Conservation (phyloP, 2,797 vertebrate genomes). For the Calcarius lapponicus region DNA sequence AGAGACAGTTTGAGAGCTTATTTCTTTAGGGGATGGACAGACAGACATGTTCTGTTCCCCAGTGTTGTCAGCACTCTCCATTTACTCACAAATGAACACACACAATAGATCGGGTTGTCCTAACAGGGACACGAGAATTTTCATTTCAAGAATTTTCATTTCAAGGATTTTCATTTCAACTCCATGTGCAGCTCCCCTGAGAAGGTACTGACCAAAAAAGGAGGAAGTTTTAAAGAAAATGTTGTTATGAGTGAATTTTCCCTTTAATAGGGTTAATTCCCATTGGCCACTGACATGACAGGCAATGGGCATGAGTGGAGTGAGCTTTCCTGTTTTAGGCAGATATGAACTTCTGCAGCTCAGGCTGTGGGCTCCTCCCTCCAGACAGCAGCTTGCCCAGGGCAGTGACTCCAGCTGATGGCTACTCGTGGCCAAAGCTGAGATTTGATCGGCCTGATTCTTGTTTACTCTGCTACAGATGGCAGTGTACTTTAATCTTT, state of each 20-base stretch:
- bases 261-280: background rate
- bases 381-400: background rate
- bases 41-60: background rate
- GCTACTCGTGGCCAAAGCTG: background rate
- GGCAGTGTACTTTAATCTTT: background rate
- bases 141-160: background rate
- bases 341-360: background rate
- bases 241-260: background rate
- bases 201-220: background rate
- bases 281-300: accelerated
- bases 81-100: background rate
- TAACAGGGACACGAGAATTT: background rate
- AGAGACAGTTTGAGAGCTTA: background rate
- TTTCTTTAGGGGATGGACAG: background rate
- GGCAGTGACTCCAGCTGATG: background rate
- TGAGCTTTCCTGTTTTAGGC: background rate
- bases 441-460: background rate
- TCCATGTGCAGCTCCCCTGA: background rate
- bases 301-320: background rate
- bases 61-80: background rate
- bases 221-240: background rate
- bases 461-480: background rate
- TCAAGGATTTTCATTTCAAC: background rate
- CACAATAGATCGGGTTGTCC: background rate
- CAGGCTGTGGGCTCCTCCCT: background rate